These are phyloP conservation scores for Lycodopsis pacificus DNA, from an alignment of 2,797 vertebrate species.

Conservation along the genomic window DNA sequence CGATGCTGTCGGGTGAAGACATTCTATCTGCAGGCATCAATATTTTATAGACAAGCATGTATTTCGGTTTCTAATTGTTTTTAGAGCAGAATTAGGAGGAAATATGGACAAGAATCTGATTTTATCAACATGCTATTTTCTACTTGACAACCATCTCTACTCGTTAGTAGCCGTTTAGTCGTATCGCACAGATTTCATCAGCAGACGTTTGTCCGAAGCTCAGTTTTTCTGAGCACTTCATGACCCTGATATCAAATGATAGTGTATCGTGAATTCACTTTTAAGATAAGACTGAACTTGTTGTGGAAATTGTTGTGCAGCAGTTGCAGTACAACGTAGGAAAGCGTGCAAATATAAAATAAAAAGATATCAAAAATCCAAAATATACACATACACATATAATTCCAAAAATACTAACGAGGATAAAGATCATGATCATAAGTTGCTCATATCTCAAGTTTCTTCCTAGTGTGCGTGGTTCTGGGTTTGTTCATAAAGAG, in stretches of 20 bases:
- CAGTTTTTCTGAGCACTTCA: background rate
- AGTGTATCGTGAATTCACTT: background rate
- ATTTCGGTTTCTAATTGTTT: conserved; percentile 6
- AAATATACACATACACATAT: background rate
- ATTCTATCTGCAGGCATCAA: background rate
- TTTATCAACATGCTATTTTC: background rate
- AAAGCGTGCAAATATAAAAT: background rate
- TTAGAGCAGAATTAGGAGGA: background rate
- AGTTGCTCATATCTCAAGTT: background rate
- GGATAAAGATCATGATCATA: background rate
- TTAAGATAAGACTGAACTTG: background rate
- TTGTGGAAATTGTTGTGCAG: background rate
- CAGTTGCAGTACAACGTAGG: background rate
- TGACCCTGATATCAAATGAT: background rate
- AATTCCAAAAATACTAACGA: background rate
- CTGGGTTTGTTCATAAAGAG: too few relatives aligned
- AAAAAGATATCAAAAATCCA: too few relatives aligned
- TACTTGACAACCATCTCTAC: background rate
- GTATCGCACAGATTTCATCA: background rate
- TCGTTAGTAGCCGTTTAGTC: background rate
- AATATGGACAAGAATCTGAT: background rate
- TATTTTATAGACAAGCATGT: conserved; percentile 22
- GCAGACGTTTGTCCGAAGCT: background rate
- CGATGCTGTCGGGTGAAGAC: conserved; percentile 27
- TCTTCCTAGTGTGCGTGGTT: background rate